Base-by-base conservation (phyloP, 2,113 vertebrate genomes). In the Pogona vitticeps region DNA sequence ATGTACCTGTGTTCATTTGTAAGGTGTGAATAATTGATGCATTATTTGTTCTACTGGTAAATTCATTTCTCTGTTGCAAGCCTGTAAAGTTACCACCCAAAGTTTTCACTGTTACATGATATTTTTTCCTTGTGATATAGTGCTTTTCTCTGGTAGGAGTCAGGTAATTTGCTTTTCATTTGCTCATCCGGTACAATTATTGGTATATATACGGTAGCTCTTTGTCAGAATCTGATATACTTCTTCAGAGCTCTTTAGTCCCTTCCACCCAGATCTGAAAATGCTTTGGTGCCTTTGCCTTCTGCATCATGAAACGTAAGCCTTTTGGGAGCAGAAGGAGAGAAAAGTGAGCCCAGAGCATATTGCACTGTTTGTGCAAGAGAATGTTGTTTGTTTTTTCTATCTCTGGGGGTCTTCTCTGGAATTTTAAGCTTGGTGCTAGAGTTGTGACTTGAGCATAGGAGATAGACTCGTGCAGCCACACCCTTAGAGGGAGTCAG, bases 401-500 rank as follows among this genome's bases (percentile, higher is more conserved):
- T 87, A 84, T 77, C 83, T 92, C 92, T 46, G 82, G 83, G n/a
- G 6, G 14, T 42, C 1, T 13, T 65, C 68, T 81, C 40, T 75
- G 75, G 40, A 75, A 67, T 67, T 71, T 76, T 14, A 81, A 38
- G 59, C 56, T 75, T 56, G 46, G 28, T 76, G 59, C 8, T 63
- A 72, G 65, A 61, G 28, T 52, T n/a, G 52, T 80, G 68, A 86
- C 73, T 21, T 52, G n/a, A 42, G 40, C 81, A 23, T 31, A 82
- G 40, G 31, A 86, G 58, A 75, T 52, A 76, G 58, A 67, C 85
- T 76, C 68, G 36, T 3, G 13, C 84, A 82, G 88, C 84, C 90
- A 88, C 88, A 88, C 90, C 83, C 90, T 91, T 96, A 93, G 95
- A 96, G 93, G 79, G 94, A 95, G 95, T 95, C 93, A 95, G 93